Base-by-base conservation (phyloP, 1,140 invertebrate species). In the Diploscapter pachys region DNA sequence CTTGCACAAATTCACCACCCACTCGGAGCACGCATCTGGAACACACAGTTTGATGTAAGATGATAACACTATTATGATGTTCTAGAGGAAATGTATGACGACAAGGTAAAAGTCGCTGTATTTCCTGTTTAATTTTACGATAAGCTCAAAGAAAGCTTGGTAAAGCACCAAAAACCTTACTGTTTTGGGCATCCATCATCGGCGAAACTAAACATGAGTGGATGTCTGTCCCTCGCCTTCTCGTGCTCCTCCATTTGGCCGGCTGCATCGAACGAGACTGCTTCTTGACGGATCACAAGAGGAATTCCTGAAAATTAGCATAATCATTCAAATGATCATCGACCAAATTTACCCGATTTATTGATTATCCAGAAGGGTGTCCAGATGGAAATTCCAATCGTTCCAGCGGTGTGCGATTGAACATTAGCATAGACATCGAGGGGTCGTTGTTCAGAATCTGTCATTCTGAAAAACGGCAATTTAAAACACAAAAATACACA, bases 221-320 rank as follows among this genome's bases (percentile, higher is more conserved):
- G 96, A 56, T 92, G 90, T 49, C 95, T 90, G 90, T 93, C 92
- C 79, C 95, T 89, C 0, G 94, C 95, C 65, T 91, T 79, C 88
- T 98, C 96, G 83, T 98, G 93, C 85, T 98, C 95, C 69, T 91
- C 91, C 86, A 92, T 93, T 87, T 99, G 96, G 6, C 95, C 96
- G 3, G 95, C 93, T 67, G 92, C 91, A 82, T 94, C 92, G 48
- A 80, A 70, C 55, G 81, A 90, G 5, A 93, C 61, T 8, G 80
- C 93, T 86, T 96, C 94, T 87, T 97, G 95, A 81, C 91, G 90
- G 85, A 96, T 95, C 48, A 98, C 91, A n/a, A 98, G 86, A 2
- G 95, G 94, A 57, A 98, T 88, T 0, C 71, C 71, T 68, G 48
- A 9, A 64, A 64, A 8, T 8, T 31, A 31, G 31, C 31, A 31